These are phyloP conservation scores for Camponotus pennsylvanicus DNA, from an alignment of 1,140 invertebrate genomes.

Conservation along the genomic window DNA sequence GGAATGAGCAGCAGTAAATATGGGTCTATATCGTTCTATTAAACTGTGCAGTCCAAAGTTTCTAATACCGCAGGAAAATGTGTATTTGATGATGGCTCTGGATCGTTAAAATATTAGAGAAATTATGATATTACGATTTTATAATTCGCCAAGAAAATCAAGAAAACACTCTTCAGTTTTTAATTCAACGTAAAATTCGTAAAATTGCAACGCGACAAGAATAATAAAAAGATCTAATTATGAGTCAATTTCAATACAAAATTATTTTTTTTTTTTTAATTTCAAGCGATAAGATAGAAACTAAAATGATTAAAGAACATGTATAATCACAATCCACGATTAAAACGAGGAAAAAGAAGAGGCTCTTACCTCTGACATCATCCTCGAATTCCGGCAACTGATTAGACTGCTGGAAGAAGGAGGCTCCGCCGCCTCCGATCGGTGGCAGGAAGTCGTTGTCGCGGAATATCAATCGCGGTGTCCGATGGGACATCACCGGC, in stretches of 20 bases:
- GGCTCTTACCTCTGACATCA: conserved; percentile 82
- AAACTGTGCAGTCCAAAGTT: conserved; percentile 5
- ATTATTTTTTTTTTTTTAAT: neutral
- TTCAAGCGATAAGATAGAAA: neutral
- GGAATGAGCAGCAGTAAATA: neutral
- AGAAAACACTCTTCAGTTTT: neutral
- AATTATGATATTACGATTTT: neutral
- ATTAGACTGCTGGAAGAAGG: conserved; percentile 83
- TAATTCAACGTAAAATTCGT: neutral
- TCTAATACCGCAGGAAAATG: neutral
- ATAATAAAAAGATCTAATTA: neutral
- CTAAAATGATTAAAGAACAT: neutral
- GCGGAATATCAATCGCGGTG: conserved; percentile 86
- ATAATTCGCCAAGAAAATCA: neutral
- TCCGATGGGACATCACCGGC: conserved; percentile 86
- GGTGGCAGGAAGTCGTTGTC: conserved; percentile 82
- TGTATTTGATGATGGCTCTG: neutral
- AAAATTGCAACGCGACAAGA: neutral
- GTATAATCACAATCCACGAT: neutral
- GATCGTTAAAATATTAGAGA: conserved; percentile 12
- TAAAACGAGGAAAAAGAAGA: neutral
- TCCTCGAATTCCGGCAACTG: conserved; percentile 83
- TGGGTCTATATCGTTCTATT: neutral
- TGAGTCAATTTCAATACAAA: neutral
- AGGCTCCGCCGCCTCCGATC: conserved; percentile 75